These are phyloP conservation scores for Pristionchus mayeri DNA, from an alignment of 2,888 invertebrate species.

Conservation along the genomic window DNA sequence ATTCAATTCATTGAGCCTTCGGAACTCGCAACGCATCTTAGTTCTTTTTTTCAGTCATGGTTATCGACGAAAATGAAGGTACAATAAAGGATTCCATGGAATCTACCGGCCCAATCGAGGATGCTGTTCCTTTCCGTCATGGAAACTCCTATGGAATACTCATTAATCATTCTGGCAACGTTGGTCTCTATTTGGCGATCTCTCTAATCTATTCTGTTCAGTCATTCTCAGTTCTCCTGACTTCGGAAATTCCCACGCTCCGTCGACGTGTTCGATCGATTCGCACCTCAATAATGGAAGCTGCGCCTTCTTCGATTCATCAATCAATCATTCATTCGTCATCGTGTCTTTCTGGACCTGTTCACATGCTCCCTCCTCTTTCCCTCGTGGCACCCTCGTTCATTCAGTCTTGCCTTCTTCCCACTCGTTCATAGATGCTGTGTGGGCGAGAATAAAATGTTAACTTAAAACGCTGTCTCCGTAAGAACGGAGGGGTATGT, in stretches of 20 bases:
- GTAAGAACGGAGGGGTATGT: no score
- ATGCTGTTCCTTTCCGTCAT: conserved; percentile 6
- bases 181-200: not conserved
- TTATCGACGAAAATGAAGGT: conserved; percentile 3
- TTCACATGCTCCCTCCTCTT: conserved; percentile 26
- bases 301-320: not conserved
- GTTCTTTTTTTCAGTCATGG: not conserved
- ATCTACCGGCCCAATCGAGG: not conserved
- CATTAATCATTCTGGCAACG: not conserved
- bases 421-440: not conserved
- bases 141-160: conserved; percentile 12
- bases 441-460: not conserved
- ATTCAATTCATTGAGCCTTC: no score
- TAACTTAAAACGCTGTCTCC: not conserved
- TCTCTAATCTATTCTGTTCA: not conserved
- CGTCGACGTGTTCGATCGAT: conserved; percentile 10
- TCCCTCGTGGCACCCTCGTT: conserved; percentile 21
- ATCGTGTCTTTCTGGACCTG: not conserved
- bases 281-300: not conserved
- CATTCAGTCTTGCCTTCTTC: conserved; percentile 32
- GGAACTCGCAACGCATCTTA: no score
- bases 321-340: not conserved
- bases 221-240: not conserved
- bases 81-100: not conserved
- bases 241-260: not conserved